Percentiles rank a stretch among this genome's conserved stretches.
phyloP scores from a whole-genome alignment of 2,797 vertebrate species.

The Esox masquinongy region DNA sequence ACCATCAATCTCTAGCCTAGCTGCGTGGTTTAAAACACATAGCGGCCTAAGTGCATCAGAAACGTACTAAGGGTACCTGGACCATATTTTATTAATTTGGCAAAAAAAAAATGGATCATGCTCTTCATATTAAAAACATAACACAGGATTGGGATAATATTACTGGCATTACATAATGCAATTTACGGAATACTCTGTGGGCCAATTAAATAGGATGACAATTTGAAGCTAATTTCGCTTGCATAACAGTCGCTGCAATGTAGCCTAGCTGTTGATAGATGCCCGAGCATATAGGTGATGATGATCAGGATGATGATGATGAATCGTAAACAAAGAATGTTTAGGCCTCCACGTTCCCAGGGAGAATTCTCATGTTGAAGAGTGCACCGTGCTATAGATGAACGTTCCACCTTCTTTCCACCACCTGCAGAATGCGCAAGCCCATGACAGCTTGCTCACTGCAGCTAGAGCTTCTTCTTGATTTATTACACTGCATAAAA shows the following conservation, averaged over 20 bases:
- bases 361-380: conserved; percentile 62
- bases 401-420: conserved; percentile 67
- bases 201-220: conserved; percentile 58
- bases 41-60: background rate
- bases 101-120: background rate
- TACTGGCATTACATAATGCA: conserved; percentile 62
- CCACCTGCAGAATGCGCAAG: conserved; percentile 96
- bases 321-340: conserved; percentile 61
- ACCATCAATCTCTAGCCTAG: background rate
- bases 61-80: background rate
- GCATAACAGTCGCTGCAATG: conserved; percentile 49
- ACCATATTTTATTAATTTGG: background rate
- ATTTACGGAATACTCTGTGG: conserved; percentile 55
- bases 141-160: conserved; percentile 8
- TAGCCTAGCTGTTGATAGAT: conserved; percentile 33
- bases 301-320: conserved; percentile 12
- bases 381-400: background rate
- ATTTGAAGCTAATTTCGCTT: conserved; percentile 47
- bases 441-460: conserved; percentile 79
- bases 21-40: background rate
- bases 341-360: conserved; percentile 62
- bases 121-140: conserved; percentile 35
- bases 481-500: conserved; percentile 75
- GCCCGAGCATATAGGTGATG: conserved; percentile 42
- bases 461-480: conserved; percentile 66